A percentile compares a stretch with the other conserved stretches of the same genome.
These are phyloP conservation scores for Mixornis gularis DNA, from an alignment of 2,113 vertebrate species.

Conservation along the genomic window DNA sequence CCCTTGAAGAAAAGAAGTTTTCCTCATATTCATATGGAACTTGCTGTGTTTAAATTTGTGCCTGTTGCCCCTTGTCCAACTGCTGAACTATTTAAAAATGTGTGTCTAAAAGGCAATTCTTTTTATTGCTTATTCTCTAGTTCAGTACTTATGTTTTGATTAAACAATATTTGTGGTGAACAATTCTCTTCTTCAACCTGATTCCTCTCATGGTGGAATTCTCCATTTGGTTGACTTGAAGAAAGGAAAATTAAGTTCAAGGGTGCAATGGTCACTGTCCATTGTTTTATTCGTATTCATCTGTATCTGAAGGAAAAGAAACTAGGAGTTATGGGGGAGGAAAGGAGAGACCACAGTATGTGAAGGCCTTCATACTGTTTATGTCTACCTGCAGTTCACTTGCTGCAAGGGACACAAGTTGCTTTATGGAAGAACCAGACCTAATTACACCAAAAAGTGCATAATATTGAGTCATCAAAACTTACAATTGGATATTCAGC, in stretches of 20 bases:
- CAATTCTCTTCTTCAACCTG: not conserved
- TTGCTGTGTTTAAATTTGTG: not conserved
- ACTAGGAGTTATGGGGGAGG: not conserved
- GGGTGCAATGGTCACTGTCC: not conserved
- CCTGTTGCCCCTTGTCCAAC: not conserved
- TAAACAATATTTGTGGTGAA: not conserved
- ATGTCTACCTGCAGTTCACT: not conserved
- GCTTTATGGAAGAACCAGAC: not conserved
- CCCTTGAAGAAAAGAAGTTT: not conserved
- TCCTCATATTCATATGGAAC: not conserved
- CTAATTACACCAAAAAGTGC: not conserved
- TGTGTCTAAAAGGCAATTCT: not conserved
- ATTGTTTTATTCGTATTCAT: not conserved
- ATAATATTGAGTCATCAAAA: not conserved
- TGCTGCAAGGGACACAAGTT: not conserved
- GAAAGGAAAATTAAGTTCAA: not conserved
- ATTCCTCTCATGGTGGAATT: not conserved
- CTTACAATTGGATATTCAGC: not conserved
- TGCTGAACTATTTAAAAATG: not conserved
- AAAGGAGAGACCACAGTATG: not conserved
- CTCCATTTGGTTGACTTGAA: not conserved
- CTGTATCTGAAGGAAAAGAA: not conserved
- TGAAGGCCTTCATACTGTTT: not conserved
- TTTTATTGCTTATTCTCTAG: not conserved
- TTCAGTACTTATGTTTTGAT: not conserved